Evolutionary conservation across 2,888 invertebrate genomes (phyloP).

Genomic region (Lasioglossum vierecki): DNA sequence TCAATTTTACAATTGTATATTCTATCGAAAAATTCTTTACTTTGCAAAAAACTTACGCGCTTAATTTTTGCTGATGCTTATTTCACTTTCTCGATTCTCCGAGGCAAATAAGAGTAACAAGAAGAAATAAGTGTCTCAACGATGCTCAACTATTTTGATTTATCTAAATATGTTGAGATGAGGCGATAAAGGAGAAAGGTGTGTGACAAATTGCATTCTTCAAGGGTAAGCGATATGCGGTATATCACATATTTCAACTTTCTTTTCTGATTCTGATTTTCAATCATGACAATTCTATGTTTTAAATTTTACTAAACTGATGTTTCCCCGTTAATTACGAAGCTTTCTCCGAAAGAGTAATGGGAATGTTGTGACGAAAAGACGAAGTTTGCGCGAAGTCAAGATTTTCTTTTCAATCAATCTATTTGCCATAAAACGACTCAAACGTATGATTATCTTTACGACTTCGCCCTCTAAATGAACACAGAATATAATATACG

Average conservation of each 20-base stretch:
- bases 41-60: neutral
- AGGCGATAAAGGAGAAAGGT: conserved; percentile 22
- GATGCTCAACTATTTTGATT: neutral
- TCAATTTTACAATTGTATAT: no score
- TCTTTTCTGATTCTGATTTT: neutral
- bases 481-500: neutral
- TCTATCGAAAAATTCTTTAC: no score
- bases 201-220: neutral
- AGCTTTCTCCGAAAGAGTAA: conserved; percentile 36
- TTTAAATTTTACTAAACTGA: neutral
- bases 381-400: neutral
- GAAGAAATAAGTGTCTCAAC: neutral
- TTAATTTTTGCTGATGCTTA: neutral
- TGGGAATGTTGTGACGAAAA: conserved; percentile 23
- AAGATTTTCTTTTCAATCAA: neutral
- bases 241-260: neutral
- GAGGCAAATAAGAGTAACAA: neutral
- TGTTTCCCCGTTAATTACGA: neutral
- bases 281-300: neutral
- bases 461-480: neutral
- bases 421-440: neutral
- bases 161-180: conserved; percentile 1
- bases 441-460: neutral
- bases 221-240: neutral
- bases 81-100: conserved; percentile 7